Conservation (phyloP, 1,140 invertebrate species). For the Leptoteleia sp. region DNA sequence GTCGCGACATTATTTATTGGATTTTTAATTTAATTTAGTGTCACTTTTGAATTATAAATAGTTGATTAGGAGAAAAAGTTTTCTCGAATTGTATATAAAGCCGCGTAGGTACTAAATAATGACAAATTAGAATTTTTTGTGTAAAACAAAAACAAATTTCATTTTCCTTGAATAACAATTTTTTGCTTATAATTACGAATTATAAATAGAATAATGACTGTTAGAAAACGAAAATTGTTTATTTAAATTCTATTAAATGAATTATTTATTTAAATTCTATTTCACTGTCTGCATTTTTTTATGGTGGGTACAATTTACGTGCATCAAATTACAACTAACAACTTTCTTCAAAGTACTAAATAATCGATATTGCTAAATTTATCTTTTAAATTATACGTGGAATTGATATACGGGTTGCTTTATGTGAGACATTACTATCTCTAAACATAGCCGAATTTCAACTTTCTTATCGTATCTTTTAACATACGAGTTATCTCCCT, state of each 20-base stretch:
- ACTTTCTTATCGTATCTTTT: conserved; percentile 45
- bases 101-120: too few species aligned
- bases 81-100: too few species aligned
- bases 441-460: conserved; percentile 19
- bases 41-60: conserved; percentile 28
- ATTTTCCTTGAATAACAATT: too few species aligned
- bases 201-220: too few species aligned
- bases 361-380: conserved; percentile 34
- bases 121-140: too few species aligned
- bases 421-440: conserved; percentile 41
- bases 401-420: conserved; percentile 42
- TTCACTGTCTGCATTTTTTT: background rate
- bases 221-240: too few species aligned
- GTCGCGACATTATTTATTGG: conserved; percentile 44
- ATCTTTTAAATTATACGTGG: conserved; percentile 39
- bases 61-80: conserved; percentile 3
- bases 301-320: too few species aligned
- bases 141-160: too few species aligned
- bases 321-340: conserved; percentile 29
- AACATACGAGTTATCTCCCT: conserved; percentile 35
- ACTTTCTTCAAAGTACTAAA: background rate
- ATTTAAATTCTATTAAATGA: too few species aligned
- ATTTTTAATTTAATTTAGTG: conserved; percentile 36
- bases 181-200: too few species aligned
- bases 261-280: too few species aligned